A percentile compares a stretch with the other conserved stretches of the same genome.
Conservation (phyloP, 2,888 invertebrate species). For the Capitulum mitella region DNA sequence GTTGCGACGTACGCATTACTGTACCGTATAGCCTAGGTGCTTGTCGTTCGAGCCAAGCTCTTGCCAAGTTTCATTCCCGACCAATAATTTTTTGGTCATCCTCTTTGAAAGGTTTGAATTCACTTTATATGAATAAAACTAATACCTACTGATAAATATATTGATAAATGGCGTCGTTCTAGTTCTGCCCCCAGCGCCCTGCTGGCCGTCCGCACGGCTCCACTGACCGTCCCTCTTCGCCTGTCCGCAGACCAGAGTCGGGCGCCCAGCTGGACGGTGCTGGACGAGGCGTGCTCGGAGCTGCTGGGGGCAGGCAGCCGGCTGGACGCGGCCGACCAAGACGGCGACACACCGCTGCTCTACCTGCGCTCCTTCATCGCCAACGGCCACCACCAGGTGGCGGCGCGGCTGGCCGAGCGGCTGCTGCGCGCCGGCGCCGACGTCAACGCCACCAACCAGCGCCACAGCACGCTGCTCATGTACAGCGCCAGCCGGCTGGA, state of each 20-base stretch:
- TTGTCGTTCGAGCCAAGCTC: too few relatives aligned
- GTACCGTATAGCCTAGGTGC: too few relatives aligned
- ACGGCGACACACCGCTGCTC: constrained; percentile 23
- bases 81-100: too few relatives aligned
- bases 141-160: too few relatives aligned
- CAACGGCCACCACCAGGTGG: not conserved
- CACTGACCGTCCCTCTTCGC: not conserved
- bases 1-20: too few relatives aligned
- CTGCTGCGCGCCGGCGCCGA: constrained; percentile 24
- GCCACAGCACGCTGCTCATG: constrained; percentile 28
- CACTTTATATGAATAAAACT: too few relatives aligned
- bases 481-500: constrained; percentile 27
- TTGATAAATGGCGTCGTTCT: too few relatives aligned
- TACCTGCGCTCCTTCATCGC: constrained; percentile 20
- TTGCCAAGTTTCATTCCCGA: too few relatives aligned
- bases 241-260: constrained; percentile 2
- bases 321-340: not conserved
- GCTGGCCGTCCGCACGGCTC: too few relatives aligned
- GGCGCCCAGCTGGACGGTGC: not conserved
- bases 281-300: not conserved
- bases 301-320: constrained; percentile 6
- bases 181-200: too few relatives aligned
- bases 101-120: too few relatives aligned
- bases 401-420: constrained; percentile 16
- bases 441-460: constrained; percentile 22